Conservation (phyloP, 2,888 invertebrate genomes). For the Ectropis crepuscularia region DNA sequence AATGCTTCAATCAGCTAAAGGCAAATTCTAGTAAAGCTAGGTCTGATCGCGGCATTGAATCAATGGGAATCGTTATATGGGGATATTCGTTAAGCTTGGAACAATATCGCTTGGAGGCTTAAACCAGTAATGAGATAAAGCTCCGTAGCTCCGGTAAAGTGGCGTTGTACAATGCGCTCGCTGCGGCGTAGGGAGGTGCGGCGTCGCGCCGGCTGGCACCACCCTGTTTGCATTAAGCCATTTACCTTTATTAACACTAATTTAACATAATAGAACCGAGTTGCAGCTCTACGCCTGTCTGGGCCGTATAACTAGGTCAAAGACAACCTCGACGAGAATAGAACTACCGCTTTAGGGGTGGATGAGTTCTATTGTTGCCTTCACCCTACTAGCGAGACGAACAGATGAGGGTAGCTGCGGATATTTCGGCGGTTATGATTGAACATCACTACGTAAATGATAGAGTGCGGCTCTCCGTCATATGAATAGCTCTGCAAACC, state of each 20-base stretch:
- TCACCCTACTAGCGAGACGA: conserved; percentile 49
- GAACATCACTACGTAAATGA: conserved; percentile 32
- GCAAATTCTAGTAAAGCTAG: conserved; percentile 40
- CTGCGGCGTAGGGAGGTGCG: conserved; percentile 34
- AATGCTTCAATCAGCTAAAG: conserved; percentile 44
- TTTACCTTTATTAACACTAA: conserved; percentile 76
- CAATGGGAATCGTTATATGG: conserved; percentile 37
- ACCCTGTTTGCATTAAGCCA: conserved; percentile 62
- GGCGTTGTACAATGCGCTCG: conserved; percentile 44
- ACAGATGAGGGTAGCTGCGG: conserved; percentile 40
- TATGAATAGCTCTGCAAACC: conserved; percentile 27
- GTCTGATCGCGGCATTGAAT: conserved; percentile 30
- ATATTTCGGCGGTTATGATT: conserved; percentile 38
- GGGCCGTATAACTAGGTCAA: conserved; percentile 76
- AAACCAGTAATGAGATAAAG: conserved; percentile 46
- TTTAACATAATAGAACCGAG: conserved; percentile 64
- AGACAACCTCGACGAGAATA: conserved; percentile 78
- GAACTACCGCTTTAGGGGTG: conserved; percentile 73
- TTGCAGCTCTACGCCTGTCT: conserved; percentile 63
- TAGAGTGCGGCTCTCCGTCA: conserved; percentile 18
- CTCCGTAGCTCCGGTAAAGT: conserved; percentile 38
- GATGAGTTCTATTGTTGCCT: conserved; percentile 70
- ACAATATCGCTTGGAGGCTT: conserved; percentile 29
- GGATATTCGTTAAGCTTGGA: conserved; percentile 24
- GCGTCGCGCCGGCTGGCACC: conserved; percentile 58